These are phyloP conservation scores for Leptopterna dolabrata DNA, from an alignment of 2,888 invertebrate genomes.

Conservation along the genomic window DNA sequence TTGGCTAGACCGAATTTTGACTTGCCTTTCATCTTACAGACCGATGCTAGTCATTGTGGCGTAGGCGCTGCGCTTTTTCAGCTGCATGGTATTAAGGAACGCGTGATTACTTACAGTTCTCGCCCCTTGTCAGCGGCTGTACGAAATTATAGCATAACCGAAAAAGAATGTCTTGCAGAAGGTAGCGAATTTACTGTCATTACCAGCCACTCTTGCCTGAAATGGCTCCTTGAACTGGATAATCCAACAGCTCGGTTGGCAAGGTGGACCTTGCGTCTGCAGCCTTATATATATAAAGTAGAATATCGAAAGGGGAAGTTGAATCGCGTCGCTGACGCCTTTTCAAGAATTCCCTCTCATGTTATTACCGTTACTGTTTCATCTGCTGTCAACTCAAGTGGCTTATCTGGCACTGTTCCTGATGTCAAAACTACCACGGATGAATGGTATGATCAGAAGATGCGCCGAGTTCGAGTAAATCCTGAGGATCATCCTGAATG, in stretches of 20 bases:
- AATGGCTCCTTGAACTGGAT: too few relatives aligned
- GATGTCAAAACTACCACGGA: background rate
- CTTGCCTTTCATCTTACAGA: slow-evolving; percentile 52
- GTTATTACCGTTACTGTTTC: background rate
- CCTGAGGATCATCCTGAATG: slow-evolving; percentile 45
- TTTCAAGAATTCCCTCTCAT: background rate
- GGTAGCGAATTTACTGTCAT: slow-evolving; percentile 62
- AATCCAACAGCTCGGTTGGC: slow-evolving; percentile 60
- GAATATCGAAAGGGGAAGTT: background rate
- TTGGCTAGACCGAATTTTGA: too few relatives aligned
- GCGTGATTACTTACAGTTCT: slow-evolving; percentile 1
- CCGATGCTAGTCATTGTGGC: slow-evolving; percentile 39
- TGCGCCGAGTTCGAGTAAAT: background rate
- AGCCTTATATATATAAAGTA: slow-evolving; percentile 57
- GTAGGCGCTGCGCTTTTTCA: too few relatives aligned
- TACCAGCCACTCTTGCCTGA: slow-evolving; percentile 62
- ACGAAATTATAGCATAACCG: too few relatives aligned
- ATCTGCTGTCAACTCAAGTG: background rate
- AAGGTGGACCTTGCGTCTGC: slow-evolving; percentile 60
- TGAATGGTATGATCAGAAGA: slow-evolving; percentile 36
- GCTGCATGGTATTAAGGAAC: background rate
- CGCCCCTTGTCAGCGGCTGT: slow-evolving; percentile 29
- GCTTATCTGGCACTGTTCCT: background rate
- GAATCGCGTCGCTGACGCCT: too few relatives aligned
- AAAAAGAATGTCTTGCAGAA: slow-evolving; percentile 51